Base-by-base conservation (phyloP, 1,140 invertebrate species). In the Dufourea novaeangliae region DNA sequence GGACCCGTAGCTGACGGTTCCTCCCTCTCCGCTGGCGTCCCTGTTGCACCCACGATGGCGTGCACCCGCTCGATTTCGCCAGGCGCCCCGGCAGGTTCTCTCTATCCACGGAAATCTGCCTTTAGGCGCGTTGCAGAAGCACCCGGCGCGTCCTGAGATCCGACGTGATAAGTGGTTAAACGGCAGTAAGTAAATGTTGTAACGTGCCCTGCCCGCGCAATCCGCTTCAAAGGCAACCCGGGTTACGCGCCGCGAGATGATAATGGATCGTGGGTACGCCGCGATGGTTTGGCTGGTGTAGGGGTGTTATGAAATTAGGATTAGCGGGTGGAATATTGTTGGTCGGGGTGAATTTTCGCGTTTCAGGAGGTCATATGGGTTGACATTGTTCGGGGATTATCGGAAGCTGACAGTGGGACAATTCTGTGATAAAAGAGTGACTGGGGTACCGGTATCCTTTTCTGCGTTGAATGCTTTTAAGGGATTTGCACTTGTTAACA, bases 81-180 rank as follows among this genome's bases (percentile, higher is more conserved):
- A 61, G 20, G 62, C 29, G 29, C 37, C 25, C 2, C 1, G 34
- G 8, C 3, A 2, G 6, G 20, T n/a, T 50, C 46, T 14, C 39
- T 12, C 34, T 61, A 25, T 66, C 56, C 54, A 22, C 50, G 71
- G 44, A 69, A 85, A 85, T 82, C 84, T 85, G 84, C 83, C 83
- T 85, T 59, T 82, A 68, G 83, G 84, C 83, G 62, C 69, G 67
- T 75, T 82, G 64, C 75, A 64, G 62, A 70, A 72, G 68, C 72
- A 68, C 63, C n/a, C n/a, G n/a, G n/a, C 50, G 73, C 57, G 75
- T 74, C 34, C 56, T 56, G 56, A 86, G 85, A 86, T 86, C 79
- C 75, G 71, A 84, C 72, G 82, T 86, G 85, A 86, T 86, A 86
- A 86, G 84, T 86, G 85, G 81, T 86, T 86, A 86, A 86, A 86